These are phyloP conservation scores for Corydoras maculifer DNA, from an alignment of 2,113 vertebrate genomes.

Conservation along the genomic window DNA sequence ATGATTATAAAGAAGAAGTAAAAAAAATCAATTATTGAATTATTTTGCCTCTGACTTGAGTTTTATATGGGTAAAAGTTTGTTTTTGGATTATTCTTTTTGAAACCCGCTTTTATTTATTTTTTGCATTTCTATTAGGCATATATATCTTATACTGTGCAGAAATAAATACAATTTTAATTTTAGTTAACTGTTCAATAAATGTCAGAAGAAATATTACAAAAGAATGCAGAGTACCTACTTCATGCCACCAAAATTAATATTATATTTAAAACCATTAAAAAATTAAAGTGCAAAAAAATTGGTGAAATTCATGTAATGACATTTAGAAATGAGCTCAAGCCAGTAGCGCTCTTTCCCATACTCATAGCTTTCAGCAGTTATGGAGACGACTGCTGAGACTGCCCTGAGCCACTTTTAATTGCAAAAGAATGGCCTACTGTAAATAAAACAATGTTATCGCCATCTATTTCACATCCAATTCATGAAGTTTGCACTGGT, in stretches of 20 bases:
- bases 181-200: background rate
- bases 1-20: too few relatives aligned
- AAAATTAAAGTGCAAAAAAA: background rate
- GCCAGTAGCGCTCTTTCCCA: too few relatives aligned
- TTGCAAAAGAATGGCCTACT: background rate
- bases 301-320: background rate
- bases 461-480: background rate
- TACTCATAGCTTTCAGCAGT: background rate
- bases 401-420: background rate
- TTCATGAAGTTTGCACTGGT: slow-evolving; percentile 17
- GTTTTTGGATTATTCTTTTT: background rate
- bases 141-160: too few relatives aligned
- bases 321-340: too few relatives aligned
- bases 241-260: too few relatives aligned
- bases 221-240: too few relatives aligned
- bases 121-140: too few relatives aligned
- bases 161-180: slow-evolving; percentile 18
- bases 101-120: background rate
- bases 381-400: background rate
- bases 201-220: background rate
- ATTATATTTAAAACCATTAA: too few relatives aligned
- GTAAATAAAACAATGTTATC: slow-evolving; percentile 30
- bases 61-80: too few relatives aligned
- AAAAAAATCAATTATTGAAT: too few relatives aligned
- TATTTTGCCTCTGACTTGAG: too few relatives aligned